These are phyloP conservation scores for Hemibagrus wyckioides DNA, from an alignment of 2,113 vertebrate genomes.

Conservation along the genomic window DNA sequence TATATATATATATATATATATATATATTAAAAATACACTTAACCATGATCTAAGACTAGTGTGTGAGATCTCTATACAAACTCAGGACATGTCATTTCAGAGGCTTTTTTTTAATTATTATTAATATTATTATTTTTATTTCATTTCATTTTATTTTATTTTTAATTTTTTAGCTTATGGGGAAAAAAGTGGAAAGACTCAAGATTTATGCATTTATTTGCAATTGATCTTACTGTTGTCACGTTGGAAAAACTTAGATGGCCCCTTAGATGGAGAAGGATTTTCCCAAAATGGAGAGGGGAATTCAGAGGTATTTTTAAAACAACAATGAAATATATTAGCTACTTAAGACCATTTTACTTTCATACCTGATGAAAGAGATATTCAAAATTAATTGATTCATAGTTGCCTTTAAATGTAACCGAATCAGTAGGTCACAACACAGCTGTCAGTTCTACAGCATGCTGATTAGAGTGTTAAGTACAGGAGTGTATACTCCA, in stretches of 20 bases:
- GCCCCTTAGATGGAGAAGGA: not conserved
- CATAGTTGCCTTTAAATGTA: not conserved
- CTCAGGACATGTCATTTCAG: not conserved
- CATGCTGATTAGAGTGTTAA: constrained; percentile 21
- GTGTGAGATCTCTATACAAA: not conserved
- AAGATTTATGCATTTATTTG: not conserved
- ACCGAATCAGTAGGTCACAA: not conserved
- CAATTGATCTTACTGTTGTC: not conserved
- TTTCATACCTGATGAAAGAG: not conserved
- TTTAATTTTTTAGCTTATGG: too few species aligned
- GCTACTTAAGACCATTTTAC: not conserved
- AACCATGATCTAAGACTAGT: not conserved
- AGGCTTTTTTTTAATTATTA: too few species aligned
- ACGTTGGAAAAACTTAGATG: not conserved
- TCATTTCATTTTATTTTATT: too few species aligned
- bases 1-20: too few species aligned
- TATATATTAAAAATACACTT: too few species aligned
- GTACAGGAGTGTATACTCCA: constrained; percentile 20
- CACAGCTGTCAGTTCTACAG: not conserved
- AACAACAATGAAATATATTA: not conserved
- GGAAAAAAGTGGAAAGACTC: not conserved
- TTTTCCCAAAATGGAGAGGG: not conserved
- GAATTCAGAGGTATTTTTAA: not conserved
- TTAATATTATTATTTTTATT: too few species aligned
- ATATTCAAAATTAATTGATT: not conserved